Percentiles rank a stretch among this genome's conserved stretches.
phyloP scores from a whole-genome alignment of 2,113 vertebrate species.

The Herpailurus yagouaroundi region DNA sequence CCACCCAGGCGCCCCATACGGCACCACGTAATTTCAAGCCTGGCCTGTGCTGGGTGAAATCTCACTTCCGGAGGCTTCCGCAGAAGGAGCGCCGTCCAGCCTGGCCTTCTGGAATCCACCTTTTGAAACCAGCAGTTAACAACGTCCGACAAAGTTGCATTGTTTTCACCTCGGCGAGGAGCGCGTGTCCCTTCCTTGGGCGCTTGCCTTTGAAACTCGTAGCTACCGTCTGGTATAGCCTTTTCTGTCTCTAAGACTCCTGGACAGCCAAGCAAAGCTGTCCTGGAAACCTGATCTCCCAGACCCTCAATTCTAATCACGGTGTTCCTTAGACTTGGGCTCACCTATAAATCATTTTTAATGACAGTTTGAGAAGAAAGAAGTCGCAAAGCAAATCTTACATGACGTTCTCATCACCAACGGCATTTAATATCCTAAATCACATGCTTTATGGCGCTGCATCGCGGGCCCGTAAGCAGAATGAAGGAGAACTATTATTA shows the following conservation, averaged over 20 bases:
- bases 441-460: conserved; percentile 74
- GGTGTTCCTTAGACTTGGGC: conserved; percentile 72
- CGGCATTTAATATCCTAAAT: conserved; percentile 80
- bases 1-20: too few relatives aligned
- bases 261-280: conserved; percentile 33
- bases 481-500: conserved; percentile 54
- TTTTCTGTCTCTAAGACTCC: conserved; percentile 50
- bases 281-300: conserved; percentile 80
- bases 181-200: conserved; percentile 60
- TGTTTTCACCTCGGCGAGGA: conserved; percentile 61
- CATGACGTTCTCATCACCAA: conserved; percentile 81
- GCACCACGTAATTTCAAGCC: neutral
- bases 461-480: neutral
- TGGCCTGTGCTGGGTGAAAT: neutral
- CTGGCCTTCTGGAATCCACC: neutral
- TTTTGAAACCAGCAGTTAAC: conserved; percentile 6
- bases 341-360: conserved; percentile 84
- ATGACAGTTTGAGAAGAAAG: conserved; percentile 83
- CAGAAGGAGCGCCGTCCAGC: neutral
- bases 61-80: rapidly evolving
- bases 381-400: conserved; percentile 80
- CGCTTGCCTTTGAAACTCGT: conserved; percentile 71
- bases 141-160: conserved; percentile 77
- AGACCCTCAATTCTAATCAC: conserved; percentile 78
- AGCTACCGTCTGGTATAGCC: conserved; percentile 43